These are phyloP conservation scores for Micoletzkya japonica DNA, from an alignment of 2,888 invertebrate species.

Conservation along the genomic window DNA sequence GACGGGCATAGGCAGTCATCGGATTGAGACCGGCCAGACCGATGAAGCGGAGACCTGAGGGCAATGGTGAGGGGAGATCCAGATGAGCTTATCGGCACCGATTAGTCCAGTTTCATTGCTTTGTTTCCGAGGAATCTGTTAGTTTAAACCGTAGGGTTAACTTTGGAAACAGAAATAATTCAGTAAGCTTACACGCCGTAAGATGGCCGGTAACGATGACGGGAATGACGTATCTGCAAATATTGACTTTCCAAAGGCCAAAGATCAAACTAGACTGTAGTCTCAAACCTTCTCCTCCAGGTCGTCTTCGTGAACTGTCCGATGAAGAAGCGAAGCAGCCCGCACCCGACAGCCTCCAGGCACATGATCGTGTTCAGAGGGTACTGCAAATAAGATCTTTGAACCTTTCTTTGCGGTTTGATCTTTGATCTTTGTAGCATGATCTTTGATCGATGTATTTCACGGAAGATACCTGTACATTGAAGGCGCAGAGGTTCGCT, in stretches of 20 bases:
- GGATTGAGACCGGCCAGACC: slow-evolving; percentile 24
- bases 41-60: not conserved
- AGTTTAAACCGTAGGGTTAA: not conserved
- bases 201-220: slow-evolving; percentile 18
- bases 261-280: not conserved
- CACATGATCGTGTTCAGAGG: slow-evolving; percentile 1
- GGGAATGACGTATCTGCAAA: slow-evolving; percentile 17
- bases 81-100: too few species aligned
- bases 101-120: too few species aligned
- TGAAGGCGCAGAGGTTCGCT: slow-evolving; percentile 22
- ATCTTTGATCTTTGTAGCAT: too few species aligned
- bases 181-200: not conserved
- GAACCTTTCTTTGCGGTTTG: too few species aligned
- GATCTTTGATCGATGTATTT: too few species aligned
- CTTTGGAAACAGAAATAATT: not conserved
- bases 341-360: slow-evolving; percentile 2
- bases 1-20: slow-evolving; percentile 19
- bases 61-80: too few species aligned
- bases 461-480: not conserved
- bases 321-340: slow-evolving; percentile 21
- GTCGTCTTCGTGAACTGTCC: slow-evolving; percentile 4
- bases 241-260: not conserved
- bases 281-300: slow-evolving; percentile 9
- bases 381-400: slow-evolving; percentile 11
- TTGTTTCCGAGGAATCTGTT: not conserved